Conservation (phyloP, 2,113 vertebrate genomes). For the Triplophysa dalaica region DNA sequence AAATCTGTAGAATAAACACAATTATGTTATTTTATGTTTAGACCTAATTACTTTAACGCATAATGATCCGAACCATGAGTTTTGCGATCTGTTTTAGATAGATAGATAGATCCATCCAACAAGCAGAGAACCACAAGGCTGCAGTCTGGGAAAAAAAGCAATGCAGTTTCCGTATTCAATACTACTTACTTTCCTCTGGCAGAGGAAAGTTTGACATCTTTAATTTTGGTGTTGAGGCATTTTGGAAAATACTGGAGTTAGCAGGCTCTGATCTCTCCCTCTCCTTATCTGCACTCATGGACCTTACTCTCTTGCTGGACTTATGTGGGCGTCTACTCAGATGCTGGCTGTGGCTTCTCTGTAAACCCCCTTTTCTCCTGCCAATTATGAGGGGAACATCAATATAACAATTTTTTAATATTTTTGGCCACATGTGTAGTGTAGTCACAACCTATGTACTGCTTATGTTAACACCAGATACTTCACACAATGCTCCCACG, state of each 20-base stretch:
- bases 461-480: no score
- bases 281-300: background rate
- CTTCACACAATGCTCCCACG: no score
- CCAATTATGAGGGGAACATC: conserved; percentile 7
- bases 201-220: conserved; percentile 1
- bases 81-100: no score
- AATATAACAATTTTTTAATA: background rate
- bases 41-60: no score
- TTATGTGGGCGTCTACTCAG: conserved; percentile 3
- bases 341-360: conserved; percentile 6
- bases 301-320: background rate
- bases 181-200: conserved; percentile 6
- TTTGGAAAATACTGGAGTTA: conserved; percentile 9
- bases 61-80: no score
- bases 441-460: no score
- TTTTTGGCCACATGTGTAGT: background rate
- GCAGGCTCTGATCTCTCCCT: background rate
- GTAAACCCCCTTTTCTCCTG: conserved; percentile 3
- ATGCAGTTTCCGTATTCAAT: conserved; percentile 2
- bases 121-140: background rate
- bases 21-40: no score
- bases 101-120: no score
- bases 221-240: background rate
- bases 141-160: background rate
- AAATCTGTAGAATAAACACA: no score